Evolutionary conservation across 1,140 invertebrate species (phyloP).

Genomic region (Bathynomus jamesi): DNA sequence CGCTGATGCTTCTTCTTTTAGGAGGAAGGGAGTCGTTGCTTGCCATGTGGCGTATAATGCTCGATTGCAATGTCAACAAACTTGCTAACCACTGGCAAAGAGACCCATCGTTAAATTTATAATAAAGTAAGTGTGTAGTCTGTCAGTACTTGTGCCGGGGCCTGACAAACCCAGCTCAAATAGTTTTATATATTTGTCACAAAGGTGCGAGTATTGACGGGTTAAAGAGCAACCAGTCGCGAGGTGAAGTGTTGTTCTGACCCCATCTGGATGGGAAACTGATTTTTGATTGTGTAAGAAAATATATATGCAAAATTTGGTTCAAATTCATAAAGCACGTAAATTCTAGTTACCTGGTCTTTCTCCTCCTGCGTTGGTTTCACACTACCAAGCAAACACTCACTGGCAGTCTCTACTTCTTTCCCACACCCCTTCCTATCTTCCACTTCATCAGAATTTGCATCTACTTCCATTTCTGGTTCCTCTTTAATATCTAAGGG

Average conservation of each 20-base stretch:
- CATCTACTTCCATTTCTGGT: constrained; percentile 7
- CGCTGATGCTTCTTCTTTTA: constrained; percentile 39
- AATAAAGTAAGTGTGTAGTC: neutral
- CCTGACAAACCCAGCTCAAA: neutral
- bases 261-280: too few species aligned
- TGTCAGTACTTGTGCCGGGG: neutral
- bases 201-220: too few species aligned
- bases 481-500: too few species aligned
- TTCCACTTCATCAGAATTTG: constrained; percentile 8
- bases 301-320: too few species aligned
- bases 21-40: constrained; percentile 5
- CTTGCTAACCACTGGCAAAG: constrained; percentile 46
- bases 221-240: too few species aligned
- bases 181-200: too few species aligned
- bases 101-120: neutral
- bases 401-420: too few species aligned
- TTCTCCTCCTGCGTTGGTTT: constrained; percentile 25
- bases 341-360: constrained; percentile 17
- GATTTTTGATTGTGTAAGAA: too few species aligned
- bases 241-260: too few species aligned
- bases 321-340: too few species aligned
- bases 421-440: too few species aligned
- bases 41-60: constrained; percentile 44
- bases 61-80: constrained; percentile 46
- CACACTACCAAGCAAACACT: too few species aligned